Base-by-base conservation (phyloP, 2,797 vertebrate genomes). In the Eptatretus atami region DNA sequence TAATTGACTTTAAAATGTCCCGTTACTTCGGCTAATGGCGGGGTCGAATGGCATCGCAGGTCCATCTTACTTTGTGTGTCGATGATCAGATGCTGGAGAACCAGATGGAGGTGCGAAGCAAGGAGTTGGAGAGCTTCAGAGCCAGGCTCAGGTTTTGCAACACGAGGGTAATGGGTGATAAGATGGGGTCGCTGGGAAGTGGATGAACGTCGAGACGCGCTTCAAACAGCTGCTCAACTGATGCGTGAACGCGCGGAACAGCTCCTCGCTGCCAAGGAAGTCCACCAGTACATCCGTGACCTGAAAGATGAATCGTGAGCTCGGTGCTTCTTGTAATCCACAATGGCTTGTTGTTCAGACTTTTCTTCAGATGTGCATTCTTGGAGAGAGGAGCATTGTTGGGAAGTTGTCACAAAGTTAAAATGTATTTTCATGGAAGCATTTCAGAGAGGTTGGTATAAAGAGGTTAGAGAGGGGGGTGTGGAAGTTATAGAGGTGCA, bases 291-390 rank as follows among this genome's bases (percentile, higher is more conserved):
- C 76, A 92, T 87, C 75, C 68, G 85, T 11, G 86, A 92, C n/a
- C 77, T 92, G 71, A 84, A 92, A 68, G 86, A 92, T 5, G 86
- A 92, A 90, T 92, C 12, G 86, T 92, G 66, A 84, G 84, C 84
- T 19, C 19, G 19, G 19, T 19, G 19, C 19, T 19, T 19, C 19
- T n/a, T n/a, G n/a, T n/a, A n/a, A n/a, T n/a, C n/a, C n/a, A n/a
- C n/a, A n/a, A n/a, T n/a, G n/a, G n/a, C n/a, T n/a, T n/a, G n/a
- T n/a, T n/a, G n/a, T n/a, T n/a, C n/a, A n/a, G n/a, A n/a, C n/a
- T n/a, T n/a, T n/a, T n/a, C n/a, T n/a, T n/a, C n/a, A n/a, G n/a
- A n/a, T n/a, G n/a, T n/a, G n/a, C n/a, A n/a, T n/a, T n/a, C n/a
- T n/a, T 19, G 19, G 19, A 19, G 19, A 19, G 19, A 19, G 19